Conservation (phyloP, 2,797 vertebrate species). For the Fringilla coelebs region DNA sequence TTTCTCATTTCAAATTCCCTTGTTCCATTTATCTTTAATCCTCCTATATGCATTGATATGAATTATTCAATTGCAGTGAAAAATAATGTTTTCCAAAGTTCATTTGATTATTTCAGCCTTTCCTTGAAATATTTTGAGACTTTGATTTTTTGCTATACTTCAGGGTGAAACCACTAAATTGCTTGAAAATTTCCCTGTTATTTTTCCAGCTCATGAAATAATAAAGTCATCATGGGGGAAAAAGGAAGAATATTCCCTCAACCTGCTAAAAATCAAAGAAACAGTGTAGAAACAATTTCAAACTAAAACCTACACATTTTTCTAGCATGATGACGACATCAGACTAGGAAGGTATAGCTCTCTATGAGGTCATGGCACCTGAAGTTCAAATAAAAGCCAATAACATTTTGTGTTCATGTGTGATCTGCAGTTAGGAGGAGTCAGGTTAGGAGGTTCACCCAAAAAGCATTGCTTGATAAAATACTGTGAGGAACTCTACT, state of each 20-base stretch:
- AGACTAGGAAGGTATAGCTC: background rate
- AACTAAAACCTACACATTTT: background rate
- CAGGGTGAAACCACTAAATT: background rate
- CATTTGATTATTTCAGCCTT: background rate
- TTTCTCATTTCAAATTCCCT: background rate
- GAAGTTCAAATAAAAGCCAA: background rate
- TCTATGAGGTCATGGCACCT: background rate
- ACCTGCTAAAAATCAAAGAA: background rate
- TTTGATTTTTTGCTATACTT: background rate
- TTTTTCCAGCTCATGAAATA: background rate
- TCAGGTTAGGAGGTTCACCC: background rate
- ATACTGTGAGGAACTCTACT: background rate
- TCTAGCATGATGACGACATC: background rate
- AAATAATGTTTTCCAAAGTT: background rate
- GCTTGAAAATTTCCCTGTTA: background rate
- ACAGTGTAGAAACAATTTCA: background rate
- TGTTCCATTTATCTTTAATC: slow-evolving; percentile 4
- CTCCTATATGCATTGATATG: background rate
- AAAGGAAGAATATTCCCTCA: background rate
- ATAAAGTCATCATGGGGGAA: background rate
- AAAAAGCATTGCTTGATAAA: background rate
- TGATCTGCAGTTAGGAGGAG: too few relatives aligned
- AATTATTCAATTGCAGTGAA: background rate
- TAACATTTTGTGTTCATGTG: background rate
- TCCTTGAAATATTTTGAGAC: background rate